These are phyloP conservation scores for Scylla paramamosain DNA, from an alignment of 1,140 invertebrate species.

Conservation along the genomic window DNA sequence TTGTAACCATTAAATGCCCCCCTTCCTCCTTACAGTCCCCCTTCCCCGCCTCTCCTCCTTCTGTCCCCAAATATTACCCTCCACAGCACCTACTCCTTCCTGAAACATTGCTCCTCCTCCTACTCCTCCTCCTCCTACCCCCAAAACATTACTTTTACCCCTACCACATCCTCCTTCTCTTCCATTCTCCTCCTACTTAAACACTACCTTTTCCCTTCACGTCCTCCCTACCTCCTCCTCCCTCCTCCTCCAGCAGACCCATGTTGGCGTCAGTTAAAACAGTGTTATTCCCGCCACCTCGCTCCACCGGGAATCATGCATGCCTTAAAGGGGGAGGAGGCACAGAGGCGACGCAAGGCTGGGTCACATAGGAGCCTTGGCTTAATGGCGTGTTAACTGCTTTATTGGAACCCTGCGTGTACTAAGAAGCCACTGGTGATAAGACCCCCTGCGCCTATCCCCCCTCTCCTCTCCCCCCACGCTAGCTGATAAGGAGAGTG, in stretches of 20 bases:
- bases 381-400: conserved; percentile 13
- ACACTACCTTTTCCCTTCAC: background rate
- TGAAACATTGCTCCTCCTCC: conserved; percentile 1
- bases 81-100: background rate
- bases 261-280: conserved; percentile 9
- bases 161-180: background rate
- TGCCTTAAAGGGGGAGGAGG: background rate
- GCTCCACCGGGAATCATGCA: background rate
- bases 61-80: conserved; percentile 17
- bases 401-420: background rate
- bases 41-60: background rate
- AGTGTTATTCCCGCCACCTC: background rate
- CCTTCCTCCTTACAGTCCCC: background rate
- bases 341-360: background rate
- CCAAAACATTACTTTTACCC: background rate
- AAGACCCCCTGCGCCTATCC: background rate
- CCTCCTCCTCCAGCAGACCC: background rate
- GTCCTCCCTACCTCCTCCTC: background rate
- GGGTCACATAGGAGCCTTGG: background rate
- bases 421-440: background rate
- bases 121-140: background rate
- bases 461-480: too few species aligned
- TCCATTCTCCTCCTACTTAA: background rate
- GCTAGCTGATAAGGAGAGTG: background rate
- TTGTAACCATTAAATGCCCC: background rate